These are phyloP conservation scores for Drosophila lutescens DNA, from an alignment of 2,888 invertebrate genomes.

Conservation along the genomic window DNA sequence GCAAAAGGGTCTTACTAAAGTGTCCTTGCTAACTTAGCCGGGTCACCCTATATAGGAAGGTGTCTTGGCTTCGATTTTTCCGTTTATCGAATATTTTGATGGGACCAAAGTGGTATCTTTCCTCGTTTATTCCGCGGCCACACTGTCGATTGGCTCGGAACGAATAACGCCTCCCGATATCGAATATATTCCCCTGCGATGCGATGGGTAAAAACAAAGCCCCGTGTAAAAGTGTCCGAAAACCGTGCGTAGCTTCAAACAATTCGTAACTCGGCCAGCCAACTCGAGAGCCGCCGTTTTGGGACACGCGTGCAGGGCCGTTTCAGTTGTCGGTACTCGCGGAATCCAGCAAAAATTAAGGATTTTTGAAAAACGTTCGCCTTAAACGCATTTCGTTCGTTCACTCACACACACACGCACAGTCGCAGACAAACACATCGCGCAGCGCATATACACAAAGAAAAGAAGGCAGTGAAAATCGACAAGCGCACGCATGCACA, in stretches of 20 bases:
- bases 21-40: too few relatives aligned
- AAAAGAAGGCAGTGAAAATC: conserved; percentile 59
- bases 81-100: too few relatives aligned
- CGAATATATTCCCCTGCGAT: too few relatives aligned
- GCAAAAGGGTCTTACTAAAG: too few relatives aligned
- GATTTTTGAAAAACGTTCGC: conserved; percentile 65
- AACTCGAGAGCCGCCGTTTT: conserved; percentile 53
- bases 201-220: conserved; percentile 62
- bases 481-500: conserved; percentile 44
- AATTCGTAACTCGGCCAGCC: conserved; percentile 58
- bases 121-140: too few relatives aligned
- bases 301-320: conserved; percentile 49
- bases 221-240: conserved; percentile 58
- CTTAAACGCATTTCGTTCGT: conserved; percentile 75
- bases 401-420: conserved; percentile 50
- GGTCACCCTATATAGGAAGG: too few relatives aligned
- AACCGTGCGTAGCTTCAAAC: conserved; percentile 33
- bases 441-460: conserved; percentile 62
- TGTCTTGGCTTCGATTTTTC: too few relatives aligned
- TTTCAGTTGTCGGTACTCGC: conserved; percentile 16
- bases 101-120: too few relatives aligned
- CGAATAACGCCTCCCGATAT: too few relatives aligned
- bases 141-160: too few relatives aligned
- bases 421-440: conserved; percentile 49
- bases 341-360: conserved; percentile 46